Base-by-base conservation (phyloP, 2,113 vertebrate genomes). In the Rutilus rutilus region DNA sequence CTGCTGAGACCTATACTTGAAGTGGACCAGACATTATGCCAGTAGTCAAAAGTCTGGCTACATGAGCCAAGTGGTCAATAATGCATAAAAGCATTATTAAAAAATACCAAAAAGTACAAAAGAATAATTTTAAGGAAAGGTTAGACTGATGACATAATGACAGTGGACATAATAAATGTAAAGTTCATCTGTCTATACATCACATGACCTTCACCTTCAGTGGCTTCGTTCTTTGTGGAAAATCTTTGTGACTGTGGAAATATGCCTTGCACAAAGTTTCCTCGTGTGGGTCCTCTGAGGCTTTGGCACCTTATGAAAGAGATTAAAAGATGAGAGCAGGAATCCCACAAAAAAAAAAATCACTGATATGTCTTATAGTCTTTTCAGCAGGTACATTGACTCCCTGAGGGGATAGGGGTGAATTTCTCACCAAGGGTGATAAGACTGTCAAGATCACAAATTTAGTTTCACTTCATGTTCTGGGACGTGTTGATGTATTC, bases 281-380 rank as follows among this genome's bases (percentile, higher is more conserved):
- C 33, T 71, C 6, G 30, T 65, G 2, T 85, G 21, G 36, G 54
- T 62, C 62, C 6, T 27, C 42, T n/a, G 67, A 67, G 19, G 74
- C 39, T 42, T 75, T 50, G 25, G 59, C 81, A 84, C 67, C 85
- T 83, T 78, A 87, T 88, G 78, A 90, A 88, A 85, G 82, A 88
- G 87, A 88, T 81, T 88, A 67, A 82, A 88, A 88, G 82, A 88
- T 90, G 79, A 85, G 64, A 77, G 33, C 52, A 74, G 74, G 83
- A 80, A 65, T 69, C 76, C 76, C 42, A 9, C 0, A 9, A 9
- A 42, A 1, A 33, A 52, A 69, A 78, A 77, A 88, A 78, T 81
- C 75, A 4, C 71, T 86, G 73, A 86, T 86, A 59, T 65, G 78
- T 67, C 62, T 78, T 59, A 50, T 60, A 45, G 52, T 85, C 65